Base-by-base conservation (phyloP, 2,888 invertebrate species). In the Heliconius ismenius region DNA sequence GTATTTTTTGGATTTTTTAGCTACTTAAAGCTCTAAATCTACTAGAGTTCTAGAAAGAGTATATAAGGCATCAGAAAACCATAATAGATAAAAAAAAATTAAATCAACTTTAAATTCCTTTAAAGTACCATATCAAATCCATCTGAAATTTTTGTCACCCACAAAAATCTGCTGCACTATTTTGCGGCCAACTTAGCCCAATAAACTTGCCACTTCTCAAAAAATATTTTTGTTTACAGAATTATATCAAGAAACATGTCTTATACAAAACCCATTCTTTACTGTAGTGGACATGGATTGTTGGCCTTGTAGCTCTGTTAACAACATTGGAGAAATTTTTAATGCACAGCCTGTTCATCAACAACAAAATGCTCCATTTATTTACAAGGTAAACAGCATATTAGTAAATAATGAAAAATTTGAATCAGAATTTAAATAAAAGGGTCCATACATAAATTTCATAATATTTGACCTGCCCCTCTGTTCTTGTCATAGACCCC, bases 231-330 rank as follows among this genome's bases (percentile, higher is more conserved):
- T 49, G 77, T 32, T 79, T 79, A 83, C 91, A 95, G 97, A 96
- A 87, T 95, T 96, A 65, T 98, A 98, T 84, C 97, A 98, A 92
- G 98, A 98, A 90, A 96, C 97, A 84, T 98, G 98, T 87, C 91
- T 98, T 60, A 90, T 98, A 82, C 96, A 96, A 86, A 98, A 98
- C 91, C 98, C 98, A 21, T 97, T 96, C 86, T 98, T 97, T 87
- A 95, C 96, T 86, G 95, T 97, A 15, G 94, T 95, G n/a, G 97
- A 97, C 84, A 96, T 98, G 95, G 97, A 97, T 86, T 98, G 98
- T 86, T 97, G 96, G 95, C 97, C 98, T 0, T 98, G 98, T 84
- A 96, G 96, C 84, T 92, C 95, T 83, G 95, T 97, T 0, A 95
- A 95, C 81, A 95, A 95, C 83, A 95, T 98, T 62, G 92, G 96